Percentiles rank a stretch among this genome's conserved stretches.
Conservation (phyloP, 2,113 vertebrate species). For the Conger conger region DNA sequence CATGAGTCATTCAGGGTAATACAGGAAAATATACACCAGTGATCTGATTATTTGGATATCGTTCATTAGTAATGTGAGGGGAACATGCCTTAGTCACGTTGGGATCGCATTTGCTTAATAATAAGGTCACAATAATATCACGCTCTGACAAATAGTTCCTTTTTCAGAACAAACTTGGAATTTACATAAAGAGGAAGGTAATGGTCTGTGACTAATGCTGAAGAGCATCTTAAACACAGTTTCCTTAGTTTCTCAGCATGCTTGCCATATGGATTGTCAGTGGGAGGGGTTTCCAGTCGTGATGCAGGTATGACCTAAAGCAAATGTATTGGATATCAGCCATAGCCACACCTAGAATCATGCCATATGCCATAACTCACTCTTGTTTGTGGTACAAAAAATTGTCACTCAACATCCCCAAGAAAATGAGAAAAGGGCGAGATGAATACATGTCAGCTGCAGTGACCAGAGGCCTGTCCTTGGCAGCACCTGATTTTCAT, state of each 20-base stretch:
- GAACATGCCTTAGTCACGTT: not conserved
- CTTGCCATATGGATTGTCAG: not conserved
- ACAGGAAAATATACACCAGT: not conserved
- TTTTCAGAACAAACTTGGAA: not conserved
- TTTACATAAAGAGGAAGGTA: slow-evolving; percentile 14
- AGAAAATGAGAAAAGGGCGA: not conserved
- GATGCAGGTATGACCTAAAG: not conserved
- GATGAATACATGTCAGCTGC: no score
- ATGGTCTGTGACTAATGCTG: not conserved
- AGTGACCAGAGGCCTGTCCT: not conserved
- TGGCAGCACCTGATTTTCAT: not conserved
- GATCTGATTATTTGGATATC: not conserved
- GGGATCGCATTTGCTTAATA: not conserved
- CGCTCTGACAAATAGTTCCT: not conserved
- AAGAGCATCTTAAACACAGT: not conserved
- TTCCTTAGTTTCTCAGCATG: not conserved
- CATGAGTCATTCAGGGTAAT: not conserved
- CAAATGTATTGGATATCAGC: not conserved
- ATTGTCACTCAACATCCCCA: not conserved
- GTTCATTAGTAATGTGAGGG: not conserved
- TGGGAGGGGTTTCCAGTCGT: not conserved
- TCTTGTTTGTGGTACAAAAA: not conserved
- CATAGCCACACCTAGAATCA: not conserved
- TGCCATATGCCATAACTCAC: not conserved
- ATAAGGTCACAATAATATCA: slow-evolving; percentile 12